phyloP scores from a whole-genome alignment of 2,113 vertebrate species.

The Apistogramma diplotaenia region DNA sequence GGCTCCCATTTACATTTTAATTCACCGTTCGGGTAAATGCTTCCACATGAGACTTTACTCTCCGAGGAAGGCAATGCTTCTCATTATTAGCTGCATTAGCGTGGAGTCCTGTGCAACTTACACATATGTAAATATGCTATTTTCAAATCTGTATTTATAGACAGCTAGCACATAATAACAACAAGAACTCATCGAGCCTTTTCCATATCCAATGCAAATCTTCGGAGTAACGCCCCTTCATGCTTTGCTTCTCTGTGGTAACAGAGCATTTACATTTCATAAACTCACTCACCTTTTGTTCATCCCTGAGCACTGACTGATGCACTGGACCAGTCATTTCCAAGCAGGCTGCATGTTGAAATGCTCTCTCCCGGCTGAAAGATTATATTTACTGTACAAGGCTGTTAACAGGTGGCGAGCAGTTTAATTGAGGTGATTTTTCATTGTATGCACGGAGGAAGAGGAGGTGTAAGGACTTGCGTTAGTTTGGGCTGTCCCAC shows the following conservation, averaged over 20 bases:
- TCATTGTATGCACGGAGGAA: slow-evolving; percentile 85
- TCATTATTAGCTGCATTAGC: slow-evolving; percentile 11
- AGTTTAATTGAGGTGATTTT: slow-evolving; percentile 97
- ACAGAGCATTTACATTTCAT: slow-evolving; percentile 68
- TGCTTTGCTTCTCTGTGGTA: slow-evolving; percentile 41
- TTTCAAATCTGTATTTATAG: slow-evolving; percentile 28
- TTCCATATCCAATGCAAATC: slow-evolving; percentile 57
- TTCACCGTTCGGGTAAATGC: slow-evolving; percentile 57
- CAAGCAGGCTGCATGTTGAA: slow-evolving; percentile 79
- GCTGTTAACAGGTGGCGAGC: slow-evolving; percentile 97
- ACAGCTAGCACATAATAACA: slow-evolving; percentile 1
- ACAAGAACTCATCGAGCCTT: neutral
- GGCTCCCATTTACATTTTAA: slow-evolving; percentile 72
- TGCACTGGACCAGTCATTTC: slow-evolving; percentile 85
- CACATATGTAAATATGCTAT: neutral
- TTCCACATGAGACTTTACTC: slow-evolving; percentile 61
- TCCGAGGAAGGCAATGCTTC: neutral
- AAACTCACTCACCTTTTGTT: slow-evolving; percentile 57
- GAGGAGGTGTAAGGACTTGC: slow-evolving; percentile 71
- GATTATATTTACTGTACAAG: slow-evolving; percentile 99
- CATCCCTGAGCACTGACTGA: slow-evolving; percentile 81
- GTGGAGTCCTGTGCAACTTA: neutral
- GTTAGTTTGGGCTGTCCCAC: slow-evolving; percentile 30
- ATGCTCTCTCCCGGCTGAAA: slow-evolving; percentile 84
- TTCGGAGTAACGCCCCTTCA: neutral